phyloP scores from a whole-genome alignment of 1,140 invertebrate species.

The Sitobion miscanthi region DNA sequence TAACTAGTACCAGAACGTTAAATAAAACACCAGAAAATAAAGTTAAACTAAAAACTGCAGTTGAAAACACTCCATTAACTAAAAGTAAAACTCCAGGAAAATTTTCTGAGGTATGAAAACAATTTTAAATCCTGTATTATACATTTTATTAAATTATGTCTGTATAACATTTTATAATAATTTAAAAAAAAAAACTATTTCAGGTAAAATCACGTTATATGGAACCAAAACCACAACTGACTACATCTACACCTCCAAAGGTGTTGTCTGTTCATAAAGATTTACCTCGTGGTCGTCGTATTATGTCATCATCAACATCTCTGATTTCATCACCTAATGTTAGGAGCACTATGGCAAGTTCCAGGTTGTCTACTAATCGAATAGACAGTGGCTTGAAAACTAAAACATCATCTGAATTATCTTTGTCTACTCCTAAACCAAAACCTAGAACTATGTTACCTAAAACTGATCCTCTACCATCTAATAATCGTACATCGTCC shows the following conservation, averaged over 20 bases:
- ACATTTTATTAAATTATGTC: neutral
- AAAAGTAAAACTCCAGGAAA: conserved; percentile 36
- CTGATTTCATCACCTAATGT: conserved; percentile 16
- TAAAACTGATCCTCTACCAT: conserved; percentile 49
- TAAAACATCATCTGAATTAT: conserved; percentile 50
- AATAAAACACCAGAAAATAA: conserved; percentile 37
- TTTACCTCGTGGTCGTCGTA: conserved; percentile 29
- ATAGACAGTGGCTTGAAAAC: conserved; percentile 16
- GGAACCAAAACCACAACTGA: conserved; percentile 39
- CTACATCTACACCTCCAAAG: conserved; percentile 28
- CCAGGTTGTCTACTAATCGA: conserved; percentile 22
- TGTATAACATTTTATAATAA: neutral
- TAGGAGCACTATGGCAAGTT: neutral
- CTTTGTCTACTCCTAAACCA: conserved; percentile 33
- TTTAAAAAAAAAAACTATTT: neutral
- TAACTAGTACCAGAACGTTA: neutral
- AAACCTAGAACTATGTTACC: conserved; percentile 25
- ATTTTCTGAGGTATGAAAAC: conserved; percentile 47
- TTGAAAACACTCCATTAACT: neutral
- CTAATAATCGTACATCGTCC: neutral
- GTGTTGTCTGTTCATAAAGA: conserved; percentile 18
- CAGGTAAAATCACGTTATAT: conserved; percentile 51
- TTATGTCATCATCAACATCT: conserved; percentile 40
- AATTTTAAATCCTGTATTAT: neutral
- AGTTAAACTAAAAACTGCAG: conserved; percentile 9